Percentiles rank a stretch among this genome's conserved stretches.
Evolutionary conservation across 2,113 vertebrate species (phyloP).

Genomic region (Phalacrocorax carbo): DNA sequence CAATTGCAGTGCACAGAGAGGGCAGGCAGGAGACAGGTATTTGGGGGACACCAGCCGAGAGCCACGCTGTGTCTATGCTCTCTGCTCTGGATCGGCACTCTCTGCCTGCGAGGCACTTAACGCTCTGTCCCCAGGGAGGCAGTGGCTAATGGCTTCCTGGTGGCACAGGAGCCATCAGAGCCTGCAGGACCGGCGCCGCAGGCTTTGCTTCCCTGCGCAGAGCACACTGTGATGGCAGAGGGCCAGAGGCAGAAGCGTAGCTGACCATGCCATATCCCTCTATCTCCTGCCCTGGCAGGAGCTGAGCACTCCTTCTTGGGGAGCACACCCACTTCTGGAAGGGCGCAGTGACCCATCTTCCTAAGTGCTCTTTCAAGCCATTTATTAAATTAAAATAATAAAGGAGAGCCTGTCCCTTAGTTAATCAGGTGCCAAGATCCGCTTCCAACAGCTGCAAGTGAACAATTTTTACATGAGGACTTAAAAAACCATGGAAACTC

Average conservation of each 20-base stretch:
- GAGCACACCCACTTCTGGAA: neutral
- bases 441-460: neutral
- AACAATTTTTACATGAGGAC: neutral
- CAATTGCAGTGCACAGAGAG: neutral
- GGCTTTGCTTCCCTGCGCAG: neutral
- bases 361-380: neutral
- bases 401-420: neutral
- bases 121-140: neutral
- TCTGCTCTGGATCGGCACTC: neutral
- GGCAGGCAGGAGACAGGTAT: neutral
- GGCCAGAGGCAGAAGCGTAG: neutral
- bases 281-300: neutral
- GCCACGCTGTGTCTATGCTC: neutral
- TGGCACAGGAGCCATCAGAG: neutral
- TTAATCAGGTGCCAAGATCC: neutral
- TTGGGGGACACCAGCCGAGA: neutral
- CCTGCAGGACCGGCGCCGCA: accelerated
- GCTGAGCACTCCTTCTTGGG: neutral
- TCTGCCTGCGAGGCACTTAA: neutral
- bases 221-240: accelerated
- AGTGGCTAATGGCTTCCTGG: neutral
- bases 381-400: neutral
- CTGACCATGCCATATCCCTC: neutral
- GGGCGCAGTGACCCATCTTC: neutral
- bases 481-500: neutral